Base-by-base conservation (phyloP, 2,888 invertebrate genomes). In the Nineta flava region DNA sequence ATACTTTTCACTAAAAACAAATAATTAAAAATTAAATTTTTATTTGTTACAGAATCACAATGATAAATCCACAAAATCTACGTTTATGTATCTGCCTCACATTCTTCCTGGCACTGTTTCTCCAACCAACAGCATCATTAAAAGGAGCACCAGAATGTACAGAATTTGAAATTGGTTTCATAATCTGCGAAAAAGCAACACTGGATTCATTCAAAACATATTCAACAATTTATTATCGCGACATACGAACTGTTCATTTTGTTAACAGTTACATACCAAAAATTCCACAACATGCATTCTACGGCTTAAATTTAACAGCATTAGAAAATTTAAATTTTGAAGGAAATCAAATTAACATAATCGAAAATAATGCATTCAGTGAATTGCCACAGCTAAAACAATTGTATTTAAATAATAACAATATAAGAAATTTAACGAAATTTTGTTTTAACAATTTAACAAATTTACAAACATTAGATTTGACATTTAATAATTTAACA, bases 341-440 rank as follows among this genome's bases (percentile, higher is more conserved):
- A n/a, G n/a, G 35, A 6, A 52, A 52, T 31, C 10, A 46, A n/a
- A 48, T 52, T 3, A 34, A 34, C 10, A 38, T 17, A n/a, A 50
- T 52, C 43, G 52, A 50, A 42, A 15, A 31, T 7, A 46, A 45
- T 9, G 52, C 48, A 21, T 52, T 52, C 15, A 31, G 43, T 4
- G 48, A 52, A 43, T 42, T 48, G 13, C 49, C 52, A 19, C 17
- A 35, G 13, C n/a, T 52, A 15, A 42, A 50, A 47, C 15, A 45
- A 17, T 15, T 52, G 17, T 35, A 43, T 50, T 46, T 52, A 47
- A 48, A 52, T 21, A 41, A 48, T 15, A 52, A 52, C 45, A 16
- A 46, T 17, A 43, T 52, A 12, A 40, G 16, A 21, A 26, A n/a
- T 10, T n/a, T 52, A 31, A 15, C 35, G 32, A 46, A 12, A 9